These are phyloP conservation scores for Mongoloraphidia duomilia DNA, from an alignment of 2,888 invertebrate genomes.

Conservation along the genomic window DNA sequence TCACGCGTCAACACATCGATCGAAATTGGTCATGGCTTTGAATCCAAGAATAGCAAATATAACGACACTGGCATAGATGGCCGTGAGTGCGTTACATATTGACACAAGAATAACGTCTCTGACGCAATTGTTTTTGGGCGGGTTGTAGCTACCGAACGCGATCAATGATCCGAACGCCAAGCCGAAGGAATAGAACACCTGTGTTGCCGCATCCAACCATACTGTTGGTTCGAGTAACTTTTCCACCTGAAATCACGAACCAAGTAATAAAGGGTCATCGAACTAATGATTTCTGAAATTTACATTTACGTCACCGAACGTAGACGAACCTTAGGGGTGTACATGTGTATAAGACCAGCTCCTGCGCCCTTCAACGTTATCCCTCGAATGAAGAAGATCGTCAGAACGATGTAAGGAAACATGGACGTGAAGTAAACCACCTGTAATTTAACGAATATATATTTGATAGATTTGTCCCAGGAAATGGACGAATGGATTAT, in stretches of 20 bases:
- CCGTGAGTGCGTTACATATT: conserved; percentile 83
- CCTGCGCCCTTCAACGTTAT: conserved; percentile 77
- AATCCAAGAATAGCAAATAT: conserved; percentile 92
- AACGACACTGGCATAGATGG: conserved; percentile 87
- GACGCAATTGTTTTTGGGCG: conserved; percentile 87
- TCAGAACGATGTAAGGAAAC: conserved; percentile 86
- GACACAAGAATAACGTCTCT: conserved; percentile 83
- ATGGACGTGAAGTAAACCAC: conserved; percentile 92
- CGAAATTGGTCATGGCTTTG: conserved; percentile 84
- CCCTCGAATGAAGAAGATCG: conserved; percentile 86
- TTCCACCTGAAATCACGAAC: conserved; percentile 45
- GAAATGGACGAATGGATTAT: background rate
- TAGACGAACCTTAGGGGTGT: conserved; percentile 67
- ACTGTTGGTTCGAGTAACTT: conserved; percentile 77
- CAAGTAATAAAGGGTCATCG: background rate
- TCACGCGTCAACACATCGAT: conserved; percentile 64
- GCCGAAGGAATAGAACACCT: conserved; percentile 93
- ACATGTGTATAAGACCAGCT: conserved; percentile 79
- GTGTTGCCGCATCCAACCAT: conserved; percentile 93
- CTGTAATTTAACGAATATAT: conserved; percentile 31
- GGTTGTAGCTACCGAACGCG: conserved; percentile 91
- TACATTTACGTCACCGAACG: background rate
- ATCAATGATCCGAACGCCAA: conserved; percentile 90
- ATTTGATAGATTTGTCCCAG: background rate
- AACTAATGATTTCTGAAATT: too few species aligned